Evolutionary conservation across 2,113 vertebrate species (phyloP), one percentile per base, ranked within the genome.

Genomic region (Cynocephalus volans): DNA sequence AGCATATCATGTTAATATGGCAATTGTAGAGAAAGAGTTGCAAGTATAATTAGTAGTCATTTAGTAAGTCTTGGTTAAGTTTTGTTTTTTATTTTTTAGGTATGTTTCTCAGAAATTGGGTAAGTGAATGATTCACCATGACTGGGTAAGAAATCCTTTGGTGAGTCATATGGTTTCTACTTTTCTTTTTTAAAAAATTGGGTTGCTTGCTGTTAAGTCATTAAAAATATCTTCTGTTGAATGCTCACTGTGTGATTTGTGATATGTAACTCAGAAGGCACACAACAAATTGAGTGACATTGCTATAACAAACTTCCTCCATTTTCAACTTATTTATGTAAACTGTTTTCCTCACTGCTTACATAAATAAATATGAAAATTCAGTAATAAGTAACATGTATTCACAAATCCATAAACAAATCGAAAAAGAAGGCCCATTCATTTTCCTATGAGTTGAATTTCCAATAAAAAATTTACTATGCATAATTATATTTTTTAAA

Each of bases 81-180:
- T 23, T 54, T 50, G 54, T 60, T 83, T 48, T 79, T 69, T 31
- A 36, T 24, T 45, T 72, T 70, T 23, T 12, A 11, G 23, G 11
- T 58, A 8, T 72, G 65, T 67, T 96, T 92, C 79, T 50, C 79
- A 94, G 79, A 94, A 89, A 81, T 80, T 81, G 33, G 19, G 85
- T 69, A 85, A 89, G 28, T 75, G n/a, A 85, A 62, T 89, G 79
- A 92, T 80, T 92, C 88, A 89, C 33, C 60, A 60, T 85, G n/a
- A 89, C 72, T 73, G 41, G 41, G 41, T 41, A 76, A 79, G 67
- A 93, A 88, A 84, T 87, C 26, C 24, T 91, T 70, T 90, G 24
- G 36, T 94, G 76, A 94, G 26, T 72, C 94, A 96, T 36, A 91
- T 64, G 33, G 11, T 33, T 89, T 86, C 45, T 75, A 89, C 33